phyloP scores from a whole-genome alignment of 2,797 vertebrate species.

The Notamacropus eugenii region DNA sequence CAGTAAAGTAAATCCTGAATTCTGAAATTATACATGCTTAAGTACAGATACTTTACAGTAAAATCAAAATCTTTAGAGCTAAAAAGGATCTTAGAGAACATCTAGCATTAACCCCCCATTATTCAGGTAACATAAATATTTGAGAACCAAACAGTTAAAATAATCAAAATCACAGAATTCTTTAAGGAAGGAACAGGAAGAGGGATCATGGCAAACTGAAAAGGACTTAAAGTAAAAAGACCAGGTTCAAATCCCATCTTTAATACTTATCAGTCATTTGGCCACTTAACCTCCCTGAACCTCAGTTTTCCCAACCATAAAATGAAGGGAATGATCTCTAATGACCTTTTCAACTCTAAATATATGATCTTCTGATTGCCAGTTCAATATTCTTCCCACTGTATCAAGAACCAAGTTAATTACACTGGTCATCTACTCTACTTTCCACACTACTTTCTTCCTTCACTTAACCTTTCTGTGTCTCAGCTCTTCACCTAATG shows the following conservation, averaged over 20 bases:
- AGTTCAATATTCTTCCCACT: background rate
- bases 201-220: background rate
- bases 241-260: background rate
- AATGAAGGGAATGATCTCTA: background rate
- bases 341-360: background rate
- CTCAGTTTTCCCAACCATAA: background rate
- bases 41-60: background rate
- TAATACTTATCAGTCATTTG: background rate
- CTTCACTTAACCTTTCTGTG: background rate
- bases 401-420: background rate
- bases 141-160: background rate
- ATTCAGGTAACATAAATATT: background rate
- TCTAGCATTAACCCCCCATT: background rate
- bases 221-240: background rate
- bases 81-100: background rate
- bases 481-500: background rate
- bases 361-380: background rate
- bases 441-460: background rate
- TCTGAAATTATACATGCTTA: background rate
- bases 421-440: background rate
- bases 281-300: background rate
- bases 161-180: background rate
- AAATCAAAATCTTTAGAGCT: background rate
- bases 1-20: background rate
- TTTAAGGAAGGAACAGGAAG: background rate